Evolutionary conservation across 2,888 invertebrate species (phyloP).

Genomic region (Zaprionus obscuricornis): DNA sequence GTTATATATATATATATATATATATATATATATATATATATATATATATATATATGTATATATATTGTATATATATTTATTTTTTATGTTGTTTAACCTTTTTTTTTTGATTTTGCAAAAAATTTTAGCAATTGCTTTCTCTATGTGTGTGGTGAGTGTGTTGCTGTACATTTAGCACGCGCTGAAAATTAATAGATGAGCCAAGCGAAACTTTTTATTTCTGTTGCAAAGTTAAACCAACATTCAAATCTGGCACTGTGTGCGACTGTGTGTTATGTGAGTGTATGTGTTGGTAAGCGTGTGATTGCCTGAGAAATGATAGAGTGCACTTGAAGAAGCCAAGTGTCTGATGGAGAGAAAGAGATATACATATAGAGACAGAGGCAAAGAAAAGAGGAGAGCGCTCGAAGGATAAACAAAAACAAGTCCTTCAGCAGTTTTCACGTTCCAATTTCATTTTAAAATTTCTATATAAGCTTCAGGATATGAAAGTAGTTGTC

Average conservation of each 20-base stretch:
- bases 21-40: constrained; percentile 4
- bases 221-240: constrained; percentile 8
- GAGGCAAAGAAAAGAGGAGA: too few relatives aligned
- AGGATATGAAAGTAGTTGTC: constrained; percentile 55
- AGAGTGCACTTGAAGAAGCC: constrained; percentile 53
- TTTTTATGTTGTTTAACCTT: background rate
- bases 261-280: constrained; percentile 5
- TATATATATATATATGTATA: constrained; percentile 5
- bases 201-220: constrained; percentile 35
- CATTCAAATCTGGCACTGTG: constrained; percentile 11
- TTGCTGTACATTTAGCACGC: constrained; percentile 23
- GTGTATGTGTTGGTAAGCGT: constrained; percentile 13
- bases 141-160: constrained; percentile 3
- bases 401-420: constrained; percentile 30
- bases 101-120: constrained; percentile 15
- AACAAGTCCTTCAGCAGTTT: constrained; percentile 6
- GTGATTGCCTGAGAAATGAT: constrained; percentile 52
- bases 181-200: constrained; percentile 64
- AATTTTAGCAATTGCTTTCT: constrained; percentile 11
- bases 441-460: constrained; percentile 20
- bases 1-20: constrained; percentile 10
- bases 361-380: background rate
- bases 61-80: constrained; percentile 12
- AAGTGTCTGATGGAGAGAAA: background rate
- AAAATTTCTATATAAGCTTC: constrained; percentile 27